Base-by-base conservation (phyloP, 2,888 invertebrate species). In the Acrobasis suavella region DNA sequence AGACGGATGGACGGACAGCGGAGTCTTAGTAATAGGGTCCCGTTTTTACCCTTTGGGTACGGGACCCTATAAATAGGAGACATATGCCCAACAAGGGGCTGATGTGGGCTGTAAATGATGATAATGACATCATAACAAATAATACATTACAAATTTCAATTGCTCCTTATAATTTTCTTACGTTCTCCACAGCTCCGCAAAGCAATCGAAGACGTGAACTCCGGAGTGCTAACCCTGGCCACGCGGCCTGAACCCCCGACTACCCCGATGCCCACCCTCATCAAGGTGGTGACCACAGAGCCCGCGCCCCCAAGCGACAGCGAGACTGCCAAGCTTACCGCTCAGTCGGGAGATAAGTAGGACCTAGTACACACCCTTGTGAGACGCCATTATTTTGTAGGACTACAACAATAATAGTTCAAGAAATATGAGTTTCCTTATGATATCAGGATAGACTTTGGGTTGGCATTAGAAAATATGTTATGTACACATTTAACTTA, bases 191-290 rank as follows among this genome's bases (percentile, higher is more conserved):
- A 96, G 96, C 93, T 97, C 50, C 94, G 97, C 65, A 96, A 96
- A 86, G 97, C 97, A 9, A 97, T 97, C 64, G 97, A 97, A 81
- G 97, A 97, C 78, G 96, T 97, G 17, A 97, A 97, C 86, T 95
- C 96, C 12, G 97, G 97, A 3, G 87, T 72, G 0, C 74, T 91
- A 1, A 91, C 90, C 0, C 78, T 86, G 0, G 81, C 81, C 2
- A 85, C 73, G 0, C 74, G 89, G 0, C 91, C 91, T 1, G 76
- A 73, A 49, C 83, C 87, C 1, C 83, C 89, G 64, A 5, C 69
- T 64, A 63, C 77, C 0, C 78, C 84, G 0, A 54, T 62, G 0
- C 77, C 85, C 38, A 65, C 77, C 16, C 32, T 84, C 62, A 78
- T 86, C 66, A 78, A 77, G 64, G 80, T 80, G n/a, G 66, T 67